phyloP scores from a whole-genome alignment of 2,888 invertebrate species.

The Brassicogethes aeneus region DNA sequence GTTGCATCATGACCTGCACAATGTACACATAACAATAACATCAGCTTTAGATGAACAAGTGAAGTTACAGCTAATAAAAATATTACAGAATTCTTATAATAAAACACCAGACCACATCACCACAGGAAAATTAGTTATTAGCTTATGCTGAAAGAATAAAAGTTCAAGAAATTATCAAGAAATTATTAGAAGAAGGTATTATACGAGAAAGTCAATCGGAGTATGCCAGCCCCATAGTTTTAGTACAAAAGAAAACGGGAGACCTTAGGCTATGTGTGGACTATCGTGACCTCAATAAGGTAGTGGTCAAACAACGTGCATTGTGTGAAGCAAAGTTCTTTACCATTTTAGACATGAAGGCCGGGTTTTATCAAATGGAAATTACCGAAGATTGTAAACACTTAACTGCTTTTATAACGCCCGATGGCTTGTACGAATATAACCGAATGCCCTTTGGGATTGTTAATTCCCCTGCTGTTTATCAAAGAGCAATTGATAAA shows the following conservation, averaged over 20 bases:
- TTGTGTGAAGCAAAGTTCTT: too few species aligned
- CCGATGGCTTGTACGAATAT: constrained; percentile 15
- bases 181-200: constrained; percentile 16
- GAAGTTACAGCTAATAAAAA: too few species aligned
- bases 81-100: too few species aligned
- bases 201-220: constrained; percentile 9
- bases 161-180: too few species aligned
- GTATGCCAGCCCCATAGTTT: constrained; percentile 2
- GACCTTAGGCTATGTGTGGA: too few species aligned
- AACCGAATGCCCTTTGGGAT: constrained; percentile 17
- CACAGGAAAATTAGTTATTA: constrained; percentile 12
- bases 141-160: constrained; percentile 13
- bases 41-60: too few species aligned
- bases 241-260: too few species aligned
- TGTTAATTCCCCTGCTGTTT: constrained; percentile 14
- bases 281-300: constrained; percentile 2
- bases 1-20: background rate
- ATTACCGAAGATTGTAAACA: constrained; percentile 15
- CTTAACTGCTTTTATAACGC: too few species aligned
- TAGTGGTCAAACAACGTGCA: background rate
- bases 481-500: constrained; percentile 15
- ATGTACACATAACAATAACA: background rate
- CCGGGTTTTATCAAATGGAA: constrained; percentile 18
- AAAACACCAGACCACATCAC: constrained; percentile 13
- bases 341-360: too few species aligned